These are phyloP conservation scores for Cryptophagus acutangulus DNA, from an alignment of 2,888 invertebrate genomes.

Conservation along the genomic window DNA sequence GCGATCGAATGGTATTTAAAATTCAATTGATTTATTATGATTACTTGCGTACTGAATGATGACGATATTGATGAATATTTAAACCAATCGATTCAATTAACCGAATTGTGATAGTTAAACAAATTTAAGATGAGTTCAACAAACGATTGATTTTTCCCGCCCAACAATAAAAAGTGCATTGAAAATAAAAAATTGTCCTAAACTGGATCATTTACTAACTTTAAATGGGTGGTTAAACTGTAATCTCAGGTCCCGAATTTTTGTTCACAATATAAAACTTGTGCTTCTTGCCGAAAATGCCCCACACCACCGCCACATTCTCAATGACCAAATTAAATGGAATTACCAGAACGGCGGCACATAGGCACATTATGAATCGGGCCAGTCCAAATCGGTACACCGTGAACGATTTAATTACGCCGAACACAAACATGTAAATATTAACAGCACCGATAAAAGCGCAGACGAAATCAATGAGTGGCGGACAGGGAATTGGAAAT, in stretches of 20 bases:
- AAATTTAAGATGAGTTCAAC: too few species aligned
- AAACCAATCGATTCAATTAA: too few species aligned
- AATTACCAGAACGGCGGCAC: conserved; percentile 84
- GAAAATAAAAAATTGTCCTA: too few species aligned
- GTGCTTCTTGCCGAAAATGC: conserved; percentile 89
- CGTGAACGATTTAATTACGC: conserved; percentile 94
- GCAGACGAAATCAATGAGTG: conserved; percentile 77
- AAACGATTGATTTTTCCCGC: too few species aligned
- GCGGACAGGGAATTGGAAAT: conserved; percentile 84
- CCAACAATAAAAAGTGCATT: too few species aligned
- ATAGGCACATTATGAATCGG: conserved; percentile 72
- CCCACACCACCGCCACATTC: conserved; percentile 93
- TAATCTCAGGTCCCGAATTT: conserved; percentile 68
- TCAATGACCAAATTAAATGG: conserved; percentile 92
- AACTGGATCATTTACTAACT: conserved; percentile 3
- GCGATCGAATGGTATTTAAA: too few species aligned
- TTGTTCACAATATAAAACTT: conserved; percentile 97
- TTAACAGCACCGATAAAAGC: conserved; percentile 91
- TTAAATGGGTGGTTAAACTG: too few species aligned
- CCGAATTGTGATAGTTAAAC: too few species aligned
- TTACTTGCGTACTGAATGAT: too few species aligned
- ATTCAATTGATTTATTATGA: too few species aligned
- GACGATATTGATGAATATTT: too few species aligned
- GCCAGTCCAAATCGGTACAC: conserved; percentile 78
- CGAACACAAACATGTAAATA: conserved; percentile 97